phyloP scores from a whole-genome alignment of 2,113 vertebrate species.

The Bujurquina vittata region DNA sequence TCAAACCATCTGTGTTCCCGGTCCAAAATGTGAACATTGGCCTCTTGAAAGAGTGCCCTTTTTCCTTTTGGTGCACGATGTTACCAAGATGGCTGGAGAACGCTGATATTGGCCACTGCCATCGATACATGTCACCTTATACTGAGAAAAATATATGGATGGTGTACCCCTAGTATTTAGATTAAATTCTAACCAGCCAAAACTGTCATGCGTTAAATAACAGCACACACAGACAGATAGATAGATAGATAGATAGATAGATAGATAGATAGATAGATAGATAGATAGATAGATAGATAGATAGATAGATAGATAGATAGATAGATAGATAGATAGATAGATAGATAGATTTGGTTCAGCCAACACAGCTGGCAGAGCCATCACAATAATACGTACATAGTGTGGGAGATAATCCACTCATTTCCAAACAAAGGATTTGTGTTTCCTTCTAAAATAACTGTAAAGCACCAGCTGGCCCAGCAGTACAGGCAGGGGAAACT shows the following conservation, averaged over 20 bases:
- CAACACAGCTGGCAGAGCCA: not conserved
- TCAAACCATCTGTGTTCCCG: no score
- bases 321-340: not conserved
- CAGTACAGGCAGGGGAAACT: not conserved
- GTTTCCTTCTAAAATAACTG: constrained; percentile 54
- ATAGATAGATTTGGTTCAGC: not conserved
- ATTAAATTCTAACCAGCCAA: no score
- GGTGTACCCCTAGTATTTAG: not conserved
- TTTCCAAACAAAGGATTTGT: constrained; percentile 58
- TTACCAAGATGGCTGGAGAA: not conserved
- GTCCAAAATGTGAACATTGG: no score
- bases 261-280: not conserved
- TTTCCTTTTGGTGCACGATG: no score
- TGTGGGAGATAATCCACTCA: constrained; percentile 54
- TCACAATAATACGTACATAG: not conserved
- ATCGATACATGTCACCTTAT: not conserved
- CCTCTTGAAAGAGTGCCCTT: no score
- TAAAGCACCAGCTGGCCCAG: constrained; percentile 40
- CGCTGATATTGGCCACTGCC: not conserved
- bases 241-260: not conserved
- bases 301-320: no score
- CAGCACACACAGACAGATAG: not conserved
- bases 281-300: not conserved
- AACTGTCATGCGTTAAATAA: not conserved
- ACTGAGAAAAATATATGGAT: not conserved